phyloP scores from a whole-genome alignment of 2,888 invertebrate species.

The Tenthredo mesomela region DNA sequence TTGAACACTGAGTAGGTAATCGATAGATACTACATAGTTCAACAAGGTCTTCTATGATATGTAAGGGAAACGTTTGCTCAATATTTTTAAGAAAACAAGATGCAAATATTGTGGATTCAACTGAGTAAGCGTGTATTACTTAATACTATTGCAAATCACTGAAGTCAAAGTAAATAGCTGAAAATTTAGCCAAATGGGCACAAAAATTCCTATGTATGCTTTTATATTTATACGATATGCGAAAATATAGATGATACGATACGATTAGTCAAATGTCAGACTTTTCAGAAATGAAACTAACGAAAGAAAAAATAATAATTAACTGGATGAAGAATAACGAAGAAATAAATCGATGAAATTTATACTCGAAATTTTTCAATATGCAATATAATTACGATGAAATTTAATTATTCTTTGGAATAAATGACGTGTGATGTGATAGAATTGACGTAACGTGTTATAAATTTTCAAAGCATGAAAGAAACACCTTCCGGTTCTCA shows the following conservation, averaged over 20 bases:
- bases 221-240: background rate
- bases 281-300: no score
- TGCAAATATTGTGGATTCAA: background rate
- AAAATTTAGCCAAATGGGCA: background rate
- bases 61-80: background rate
- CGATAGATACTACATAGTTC: no score
- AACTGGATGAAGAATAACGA: no score
- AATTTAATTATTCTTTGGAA: no score
- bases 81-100: background rate
- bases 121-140: background rate
- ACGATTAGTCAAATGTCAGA: background rate
- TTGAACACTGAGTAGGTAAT: background rate
- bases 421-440: background rate
- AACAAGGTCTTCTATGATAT: background rate
- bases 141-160: background rate
- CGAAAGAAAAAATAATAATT: no score
- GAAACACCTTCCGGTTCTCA: background rate
- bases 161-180: background rate
- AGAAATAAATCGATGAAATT: no score
- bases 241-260: background rate
- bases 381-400: no score
- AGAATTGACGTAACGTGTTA: background rate
- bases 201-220: background rate
- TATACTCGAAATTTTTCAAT: no score
- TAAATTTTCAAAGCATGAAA: background rate